These are phyloP conservation scores for Holacanthella duospinosa DNA, from an alignment of 2,888 invertebrate genomes.

Conservation along the genomic window DNA sequence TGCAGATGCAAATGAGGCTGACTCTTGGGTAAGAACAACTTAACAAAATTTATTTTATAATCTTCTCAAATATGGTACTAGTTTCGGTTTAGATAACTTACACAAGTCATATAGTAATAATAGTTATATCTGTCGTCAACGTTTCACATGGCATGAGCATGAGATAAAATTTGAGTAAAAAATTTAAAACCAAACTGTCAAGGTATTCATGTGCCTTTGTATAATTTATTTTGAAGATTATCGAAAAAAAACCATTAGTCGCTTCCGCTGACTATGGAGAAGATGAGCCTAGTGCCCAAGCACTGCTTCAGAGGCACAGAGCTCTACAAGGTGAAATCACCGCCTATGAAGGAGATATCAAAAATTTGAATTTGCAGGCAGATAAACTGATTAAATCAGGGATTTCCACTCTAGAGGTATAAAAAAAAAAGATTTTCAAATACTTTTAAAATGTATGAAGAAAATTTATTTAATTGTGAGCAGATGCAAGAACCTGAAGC, in stretches of 20 bases:
- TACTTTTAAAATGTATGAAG: not conserved
- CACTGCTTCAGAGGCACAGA: conserved; percentile 73
- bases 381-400: conserved; percentile 63
- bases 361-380: conserved; percentile 67
- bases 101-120: no score
- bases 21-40: no score
- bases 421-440: not conserved
- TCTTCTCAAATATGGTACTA: no score
- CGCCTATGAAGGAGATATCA: conserved; percentile 78
- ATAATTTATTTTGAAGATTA: no score
- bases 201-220: no score
- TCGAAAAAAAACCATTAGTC: conserved; percentile 86
- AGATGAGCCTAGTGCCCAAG: conserved; percentile 83
- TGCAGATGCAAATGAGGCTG: conserved; percentile 93
- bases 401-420: conserved; percentile 55
- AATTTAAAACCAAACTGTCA: no score
- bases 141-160: no score
- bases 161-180: no score
- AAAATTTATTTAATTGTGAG: not conserved
- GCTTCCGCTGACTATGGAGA: conserved; percentile 80
- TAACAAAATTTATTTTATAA: no score
- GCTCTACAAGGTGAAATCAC: conserved; percentile 78
- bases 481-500: conserved; percentile 45
- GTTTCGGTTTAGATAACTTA: no score
- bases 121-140: no score